A percentile compares a stretch with the other conserved stretches of the same genome.
Evolutionary conservation across 2,113 vertebrate species (phyloP).

Genomic region (Pseudorasbora parva): DNA sequence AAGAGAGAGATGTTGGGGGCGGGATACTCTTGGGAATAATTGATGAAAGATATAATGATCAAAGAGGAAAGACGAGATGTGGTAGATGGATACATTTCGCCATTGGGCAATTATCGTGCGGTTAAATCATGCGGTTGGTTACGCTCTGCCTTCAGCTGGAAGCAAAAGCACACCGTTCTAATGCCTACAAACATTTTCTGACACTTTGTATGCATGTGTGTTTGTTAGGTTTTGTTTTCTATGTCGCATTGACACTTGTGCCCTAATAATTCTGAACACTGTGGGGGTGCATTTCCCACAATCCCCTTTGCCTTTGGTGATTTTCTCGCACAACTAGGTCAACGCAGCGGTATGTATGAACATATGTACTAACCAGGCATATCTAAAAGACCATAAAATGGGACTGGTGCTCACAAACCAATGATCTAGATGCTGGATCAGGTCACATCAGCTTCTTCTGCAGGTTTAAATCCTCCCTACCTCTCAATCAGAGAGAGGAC

Average conservation of each 20-base stretch:
- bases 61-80: slow-evolving; percentile 17
- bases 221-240: neutral
- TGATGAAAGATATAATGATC: slow-evolving; percentile 29
- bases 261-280: slow-evolving; percentile 3
- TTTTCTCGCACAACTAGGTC: slow-evolving; percentile 22
- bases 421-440: slow-evolving; percentile 16
- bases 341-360: neutral
- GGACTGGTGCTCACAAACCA: neutral
- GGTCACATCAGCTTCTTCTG: neutral
- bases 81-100: slow-evolving; percentile 17
- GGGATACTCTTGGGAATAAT: slow-evolving; percentile 10
- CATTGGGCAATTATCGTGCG: neutral
- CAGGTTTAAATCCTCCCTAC: neutral
- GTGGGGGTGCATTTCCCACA: neutral
- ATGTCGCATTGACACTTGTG: neutral
- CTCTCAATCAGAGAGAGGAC: neutral
- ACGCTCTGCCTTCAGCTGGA: neutral
- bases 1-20: slow-evolving; percentile 21
- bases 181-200: neutral
- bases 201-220: no score
- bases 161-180: neutral
- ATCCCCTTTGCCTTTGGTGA: slow-evolving; percentile 9
- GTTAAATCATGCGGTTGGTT: neutral
- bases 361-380: slow-evolving; percentile 13
- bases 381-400: slow-evolving; percentile 5